Base-by-base conservation (phyloP, 2,113 vertebrate species). In the Strigops habroptila region DNA sequence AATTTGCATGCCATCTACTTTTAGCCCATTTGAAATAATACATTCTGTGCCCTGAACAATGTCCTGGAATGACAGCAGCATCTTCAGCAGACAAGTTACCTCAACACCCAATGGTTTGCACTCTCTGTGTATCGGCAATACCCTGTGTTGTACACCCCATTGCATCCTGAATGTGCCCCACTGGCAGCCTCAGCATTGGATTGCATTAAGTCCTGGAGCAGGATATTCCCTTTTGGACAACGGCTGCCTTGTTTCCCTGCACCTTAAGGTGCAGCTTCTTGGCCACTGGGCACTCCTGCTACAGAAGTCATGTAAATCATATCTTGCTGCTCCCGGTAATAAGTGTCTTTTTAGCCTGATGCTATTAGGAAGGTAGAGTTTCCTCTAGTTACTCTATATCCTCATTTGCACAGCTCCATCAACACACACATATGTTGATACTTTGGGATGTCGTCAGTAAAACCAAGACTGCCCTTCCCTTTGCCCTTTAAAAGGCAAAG, bases 121-220 rank as follows among this genome's bases (percentile, higher is more conserved):
- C 28, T 22, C 7, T 31, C 46, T 37, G 18, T 46, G 5, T 49
- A 4, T 22, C 4, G 2, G 77, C 33, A 79, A 53, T 21, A 35
- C 6, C 21, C 43, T 43, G 24, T 30, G 35, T 18, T 14, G 41
- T 16, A 39, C 39, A 44, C 13, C n/a, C 57, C 8, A 1, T 13
- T 0, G 0, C 83, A 74, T 4, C 5, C 3, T 1, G 3, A 39
- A 30, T 1, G 4, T 14, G 31, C n/a, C 12, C 1, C 64, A 7
- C 12, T 7, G 27, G 16, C 44, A 70, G 63, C 51, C 68, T 74
- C 60, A 41, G 37, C 21, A 2, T 3, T 24, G 28, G 31, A 23
- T 25, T 37, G 67, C 60, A 57, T 3, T 0, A 31, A 49, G 31
- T 24, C 68, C 30, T 33, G 37, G n/a, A 73, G 27, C 71, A 39